Percentiles rank a stretch among this genome's conserved stretches.
Evolutionary conservation across 2,888 invertebrate genomes (phyloP).

Genomic region (Calliphora vomitoria): DNA sequence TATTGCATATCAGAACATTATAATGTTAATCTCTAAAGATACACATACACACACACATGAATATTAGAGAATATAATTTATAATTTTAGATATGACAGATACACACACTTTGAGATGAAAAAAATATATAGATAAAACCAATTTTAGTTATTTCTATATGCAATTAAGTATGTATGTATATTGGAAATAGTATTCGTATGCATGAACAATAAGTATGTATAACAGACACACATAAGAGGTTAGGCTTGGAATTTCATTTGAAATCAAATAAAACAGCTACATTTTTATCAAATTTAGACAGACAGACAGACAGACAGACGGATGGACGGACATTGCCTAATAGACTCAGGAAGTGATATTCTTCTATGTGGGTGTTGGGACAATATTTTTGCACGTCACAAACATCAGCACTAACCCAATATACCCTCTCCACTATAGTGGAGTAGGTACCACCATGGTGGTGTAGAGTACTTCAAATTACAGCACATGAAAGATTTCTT

Average conservation of each 20-base stretch:
- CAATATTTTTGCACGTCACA: too few relatives aligned
- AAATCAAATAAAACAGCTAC: not conserved
- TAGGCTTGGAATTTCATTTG: not conserved
- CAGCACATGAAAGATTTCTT: too few relatives aligned
- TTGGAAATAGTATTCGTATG: not conserved
- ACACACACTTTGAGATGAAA: not conserved
- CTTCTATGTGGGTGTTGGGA: too few relatives aligned
- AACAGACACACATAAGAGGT: not conserved
- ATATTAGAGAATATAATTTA: not conserved
- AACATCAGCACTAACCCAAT: too few relatives aligned
- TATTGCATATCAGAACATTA: not conserved
- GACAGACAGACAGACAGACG: too few relatives aligned
- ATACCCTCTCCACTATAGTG: too few relatives aligned
- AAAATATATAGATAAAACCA: not conserved
- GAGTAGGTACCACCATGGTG: too few relatives aligned
- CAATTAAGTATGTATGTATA: not conserved
- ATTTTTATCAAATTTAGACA: too few relatives aligned
- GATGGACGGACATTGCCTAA: too few relatives aligned
- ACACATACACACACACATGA: not conserved
- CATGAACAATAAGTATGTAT: not conserved
- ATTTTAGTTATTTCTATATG: conserved; percentile 1
- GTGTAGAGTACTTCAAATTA: too few relatives aligned
- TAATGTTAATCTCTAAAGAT: not conserved
- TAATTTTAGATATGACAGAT: conserved; percentile 17
- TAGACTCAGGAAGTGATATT: too few relatives aligned